phyloP scores from a whole-genome alignment of 2,888 invertebrate species.

The Keiferia lycopersicella region DNA sequence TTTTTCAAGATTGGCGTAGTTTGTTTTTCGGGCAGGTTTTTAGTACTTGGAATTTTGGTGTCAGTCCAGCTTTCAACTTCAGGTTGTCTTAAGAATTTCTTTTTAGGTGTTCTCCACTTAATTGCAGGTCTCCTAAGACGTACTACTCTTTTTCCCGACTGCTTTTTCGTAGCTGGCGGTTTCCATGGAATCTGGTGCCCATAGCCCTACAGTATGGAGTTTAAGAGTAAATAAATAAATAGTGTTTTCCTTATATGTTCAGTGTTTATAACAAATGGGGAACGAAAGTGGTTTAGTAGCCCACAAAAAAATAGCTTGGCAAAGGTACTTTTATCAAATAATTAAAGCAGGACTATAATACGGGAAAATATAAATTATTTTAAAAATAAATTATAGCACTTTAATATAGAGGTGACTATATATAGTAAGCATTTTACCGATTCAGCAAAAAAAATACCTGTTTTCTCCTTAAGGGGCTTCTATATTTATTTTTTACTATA shows the following conservation, averaged over 20 bases:
- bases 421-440: too few species aligned
- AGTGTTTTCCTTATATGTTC: not conserved
- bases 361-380: too few species aligned
- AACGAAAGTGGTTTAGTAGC: too few species aligned
- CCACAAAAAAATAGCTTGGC: too few species aligned
- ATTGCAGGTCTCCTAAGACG: not conserved
- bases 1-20: not conserved
- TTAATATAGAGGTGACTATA: too few species aligned
- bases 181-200: constrained; percentile 4
- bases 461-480: too few species aligned
- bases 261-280: too few species aligned
- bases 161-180: not conserved
- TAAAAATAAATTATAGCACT: too few species aligned
- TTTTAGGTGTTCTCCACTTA: not conserved
- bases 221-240: not conserved
- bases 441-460: too few species aligned
- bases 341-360: too few species aligned
- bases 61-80: not conserved
- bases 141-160: not conserved
- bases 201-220: not conserved
- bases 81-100: not conserved
- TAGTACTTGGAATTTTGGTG: not conserved
- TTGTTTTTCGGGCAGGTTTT: not conserved
- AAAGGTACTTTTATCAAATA: too few species aligned
- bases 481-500: too few species aligned